Evolutionary conservation across 2,888 invertebrate species (phyloP), one percentile per base, ranked within the genome.

Genomic region (Cylloceria caligata): DNA sequence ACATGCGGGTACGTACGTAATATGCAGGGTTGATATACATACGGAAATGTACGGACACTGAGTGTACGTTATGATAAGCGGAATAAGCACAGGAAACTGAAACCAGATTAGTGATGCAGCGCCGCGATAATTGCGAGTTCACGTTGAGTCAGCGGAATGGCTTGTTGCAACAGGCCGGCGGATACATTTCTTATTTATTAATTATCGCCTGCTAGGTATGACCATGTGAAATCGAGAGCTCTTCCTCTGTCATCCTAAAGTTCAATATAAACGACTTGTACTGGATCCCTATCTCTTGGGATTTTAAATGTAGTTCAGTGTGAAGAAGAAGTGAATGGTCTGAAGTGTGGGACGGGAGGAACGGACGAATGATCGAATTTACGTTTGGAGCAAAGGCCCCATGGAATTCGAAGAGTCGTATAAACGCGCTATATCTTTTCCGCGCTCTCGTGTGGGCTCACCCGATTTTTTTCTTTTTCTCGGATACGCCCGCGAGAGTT

Each of bases 401-500:
- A 45, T 52, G 62, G 57, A 81, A 80, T 67, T 64, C 71, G 65
- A 75, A 81, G 65, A 83, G 60, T 69, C 71, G 79, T 81, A 83
- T 84, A 81, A 81, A 83, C 78, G 83, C 73, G 81, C 81, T 71
- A 68, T 74, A 79, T 71, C 60, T 84, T 57, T 76, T 21, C 45
- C n/a, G n/a, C n/a, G n/a, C n/a, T n/a, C n/a, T n/a, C n/a, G n/a
- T n/a, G n/a, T 11, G 39, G 39, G 39, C 11, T 39, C 39, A 11
- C 39, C 39, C 36, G 3, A 39, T 13, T 13, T 39, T 39, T 39
- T 6, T 11, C 11, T 39, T 39, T 39, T 39, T 39, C 39, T 39
- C 13, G 3, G n/a, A 39, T 39, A 39, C 11, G 13, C 13, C 39
- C 39, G 39, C 39, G 39, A 39, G 39, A 39, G 39, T 39, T 39